phyloP scores from a whole-genome alignment of 2,113 vertebrate genomes.

The Indri indri region DNA sequence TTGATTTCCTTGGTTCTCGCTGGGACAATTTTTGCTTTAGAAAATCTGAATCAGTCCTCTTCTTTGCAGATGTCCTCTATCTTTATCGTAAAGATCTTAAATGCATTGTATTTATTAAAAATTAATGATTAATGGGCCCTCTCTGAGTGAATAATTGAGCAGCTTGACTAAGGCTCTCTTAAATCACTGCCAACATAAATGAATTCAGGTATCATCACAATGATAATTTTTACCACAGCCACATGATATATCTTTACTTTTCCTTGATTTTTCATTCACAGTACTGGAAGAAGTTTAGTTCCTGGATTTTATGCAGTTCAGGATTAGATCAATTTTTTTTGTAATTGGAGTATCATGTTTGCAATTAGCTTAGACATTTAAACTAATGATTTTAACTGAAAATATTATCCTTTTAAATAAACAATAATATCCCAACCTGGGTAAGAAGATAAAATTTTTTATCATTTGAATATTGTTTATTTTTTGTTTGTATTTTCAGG shows the following conservation, averaged over 20 bases:
- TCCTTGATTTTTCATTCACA: neutral
- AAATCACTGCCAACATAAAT: neutral
- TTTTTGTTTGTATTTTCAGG: conserved; percentile 12
- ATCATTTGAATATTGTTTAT: conserved; percentile 35
- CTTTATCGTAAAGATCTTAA: conserved; percentile 38
- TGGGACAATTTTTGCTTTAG: neutral
- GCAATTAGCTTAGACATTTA: neutral
- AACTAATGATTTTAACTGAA: conserved; percentile 11
- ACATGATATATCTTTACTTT: neutral
- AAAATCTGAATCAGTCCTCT: neutral
- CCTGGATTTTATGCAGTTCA: conserved; percentile 23
- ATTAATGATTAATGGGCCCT: neutral
- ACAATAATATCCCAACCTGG: neutral
- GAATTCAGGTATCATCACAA: neutral
- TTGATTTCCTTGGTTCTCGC: neutral
- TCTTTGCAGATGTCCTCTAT: conserved; percentile 16
- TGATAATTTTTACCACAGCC: conserved; percentile 8
- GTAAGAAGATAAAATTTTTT: neutral
- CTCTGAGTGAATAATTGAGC: conserved; percentile 20
- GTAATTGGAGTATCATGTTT: neutral
- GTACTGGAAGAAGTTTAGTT: conserved; percentile 8
- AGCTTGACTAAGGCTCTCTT: neutral
- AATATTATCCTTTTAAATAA: conserved; percentile 23
- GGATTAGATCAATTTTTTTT: conserved; percentile 14
- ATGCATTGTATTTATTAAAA: conserved; percentile 7